Base-by-base conservation (phyloP, 2,113 vertebrate species). In the Nanger granti region DNA sequence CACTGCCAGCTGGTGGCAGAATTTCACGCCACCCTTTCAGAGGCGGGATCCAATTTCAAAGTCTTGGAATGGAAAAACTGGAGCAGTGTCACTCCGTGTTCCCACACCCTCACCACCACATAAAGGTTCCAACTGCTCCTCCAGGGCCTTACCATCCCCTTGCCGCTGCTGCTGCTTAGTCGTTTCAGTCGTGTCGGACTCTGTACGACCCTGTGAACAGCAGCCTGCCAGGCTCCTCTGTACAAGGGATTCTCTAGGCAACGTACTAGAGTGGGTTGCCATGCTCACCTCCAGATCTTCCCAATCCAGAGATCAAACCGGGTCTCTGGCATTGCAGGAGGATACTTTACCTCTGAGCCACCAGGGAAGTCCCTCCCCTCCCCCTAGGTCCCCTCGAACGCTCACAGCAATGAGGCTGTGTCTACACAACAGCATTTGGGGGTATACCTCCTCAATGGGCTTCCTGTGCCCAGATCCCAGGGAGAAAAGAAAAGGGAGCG, bases 1-100 rank as follows among this genome's bases (percentile, higher is more conserved):
- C 22, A 31, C 96, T 92, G 91, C 96, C 97, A 95, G 55, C 97
- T 98, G 0, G 88, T 87, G 98, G 97, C 31, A 0, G 0, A 4
- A 44, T n/a, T 47, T 17, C 6, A 47, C 14, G 20, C 28, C 10
- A 59, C 89, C 15, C 13, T 13, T 18, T 29, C 1, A 3, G n/a
- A 66, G 85, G 11, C 2, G 12, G 47, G 9, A 1, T 76, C 34
- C 69, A 10, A 28, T 15, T 22, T 79, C 79, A 87, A 76, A 44
- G 31, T 29, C n/a, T 41, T 2, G 31, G 20, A 14, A 7, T 6
- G 2, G 59, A 3, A 11, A 34, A 29, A 24, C 14, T 31, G 15
- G 28, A 59, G 37, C 31, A 34, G 10, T 0, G 10, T 22, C 34
- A 3, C 6, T 4, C 5, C n/a, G 0, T 4, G 28, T 57, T 57